These are phyloP conservation scores for Calyptomena viridis DNA, from an alignment of 2,113 vertebrate species.

Conservation along the genomic window DNA sequence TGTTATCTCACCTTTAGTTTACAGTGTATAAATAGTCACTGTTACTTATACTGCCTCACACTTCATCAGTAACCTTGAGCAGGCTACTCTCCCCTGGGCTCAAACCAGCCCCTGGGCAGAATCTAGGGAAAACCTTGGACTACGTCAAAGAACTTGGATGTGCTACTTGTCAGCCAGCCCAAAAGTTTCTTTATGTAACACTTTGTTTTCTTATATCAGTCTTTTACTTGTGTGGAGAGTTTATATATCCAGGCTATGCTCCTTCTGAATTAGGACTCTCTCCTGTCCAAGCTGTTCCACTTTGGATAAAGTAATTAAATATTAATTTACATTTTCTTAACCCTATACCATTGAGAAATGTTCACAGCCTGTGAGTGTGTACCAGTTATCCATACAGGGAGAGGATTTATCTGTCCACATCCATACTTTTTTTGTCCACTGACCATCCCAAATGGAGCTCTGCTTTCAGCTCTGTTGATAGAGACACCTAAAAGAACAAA, in stretches of 20 bases:
- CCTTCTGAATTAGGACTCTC: neutral
- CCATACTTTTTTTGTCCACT: rapidly evolving
- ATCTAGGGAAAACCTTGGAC: neutral
- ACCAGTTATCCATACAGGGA: neutral
- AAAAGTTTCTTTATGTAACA: neutral
- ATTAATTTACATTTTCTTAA: neutral
- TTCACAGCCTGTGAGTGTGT: neutral
- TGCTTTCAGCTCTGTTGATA: neutral
- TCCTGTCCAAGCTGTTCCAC: neutral
- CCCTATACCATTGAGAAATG: neutral
- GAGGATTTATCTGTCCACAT: neutral
- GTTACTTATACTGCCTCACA: neutral
- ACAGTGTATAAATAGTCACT: neutral
- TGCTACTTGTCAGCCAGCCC: neutral
- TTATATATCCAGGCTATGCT: neutral
- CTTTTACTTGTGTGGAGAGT: neutral
- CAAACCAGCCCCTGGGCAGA: neutral
- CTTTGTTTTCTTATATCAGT: neutral
- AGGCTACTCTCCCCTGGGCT: neutral
- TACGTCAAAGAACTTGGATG: neutral
- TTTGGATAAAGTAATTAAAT: neutral
- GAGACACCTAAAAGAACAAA: neutral
- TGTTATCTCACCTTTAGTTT: neutral
- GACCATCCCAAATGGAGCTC: neutral
- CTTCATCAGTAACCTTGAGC: neutral